Base-by-base conservation (phyloP, 2,888 invertebrate genomes). In the Stenotaenia linearis region DNA sequence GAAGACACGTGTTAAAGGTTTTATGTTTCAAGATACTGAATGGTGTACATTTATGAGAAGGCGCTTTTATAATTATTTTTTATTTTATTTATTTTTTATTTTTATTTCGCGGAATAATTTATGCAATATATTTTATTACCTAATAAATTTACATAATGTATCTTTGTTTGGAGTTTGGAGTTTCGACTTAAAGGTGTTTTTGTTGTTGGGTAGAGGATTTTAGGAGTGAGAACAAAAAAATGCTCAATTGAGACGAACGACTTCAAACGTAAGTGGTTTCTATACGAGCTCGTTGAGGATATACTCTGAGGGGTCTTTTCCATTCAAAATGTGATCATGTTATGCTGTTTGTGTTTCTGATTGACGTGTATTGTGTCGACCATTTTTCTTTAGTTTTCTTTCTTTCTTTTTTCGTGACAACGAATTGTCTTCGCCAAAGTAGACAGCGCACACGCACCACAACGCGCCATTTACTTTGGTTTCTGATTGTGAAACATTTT, bases 401-500 rank as follows among this genome's bases (percentile, higher is more conserved):
- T n/a, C n/a, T n/a, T n/a, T 69, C n/a, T n/a, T 28, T 23, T 25
- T 69, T 28, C 69, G 15, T 69, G 25, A 69, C 69, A 69, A 28
- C 25, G 69, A 69, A 69, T 69, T 69, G 69, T 69, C 69, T 69
- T 69, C 69, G 69, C 25, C 28, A 28, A 12, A 69, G 50, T 18
- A 21, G 50, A 50, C 5, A 69, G 25, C 69, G 69, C 69, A 69
- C 28, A 69, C 69, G 69, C 69, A 15, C 69, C 69, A 69, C 69
- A 69, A 28, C 69, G 69, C 69, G 69, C 69, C 69, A 69, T 69
- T 69, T 69, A 69, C 69, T 69, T 69, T 69, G 69, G 69, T 69
- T 69, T 69, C 69, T 69, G 69, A 69, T 69, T 69, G 69, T 69
- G 69, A 69, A 69, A 69, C 69, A 69, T 69, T 69, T 69, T 23